Conservation (phyloP, 2,113 vertebrate species). For the Antigone vipio region DNA sequence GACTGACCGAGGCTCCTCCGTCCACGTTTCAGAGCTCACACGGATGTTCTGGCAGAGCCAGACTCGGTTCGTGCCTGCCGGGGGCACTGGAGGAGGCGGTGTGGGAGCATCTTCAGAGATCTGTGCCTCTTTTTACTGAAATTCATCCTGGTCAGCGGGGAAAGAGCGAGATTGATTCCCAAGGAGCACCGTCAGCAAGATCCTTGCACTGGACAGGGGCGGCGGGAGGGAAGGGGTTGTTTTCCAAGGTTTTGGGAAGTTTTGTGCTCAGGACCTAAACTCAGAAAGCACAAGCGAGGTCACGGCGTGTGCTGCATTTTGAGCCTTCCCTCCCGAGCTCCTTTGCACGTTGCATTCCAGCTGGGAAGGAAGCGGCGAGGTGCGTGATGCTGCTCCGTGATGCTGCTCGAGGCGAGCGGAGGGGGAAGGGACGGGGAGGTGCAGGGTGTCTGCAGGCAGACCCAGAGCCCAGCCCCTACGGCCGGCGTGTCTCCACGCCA, state of each 20-base stretch:
- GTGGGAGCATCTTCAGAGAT: background rate
- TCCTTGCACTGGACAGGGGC: background rate
- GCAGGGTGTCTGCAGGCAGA: background rate
- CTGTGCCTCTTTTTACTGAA: background rate
- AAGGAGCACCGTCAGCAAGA: background rate
- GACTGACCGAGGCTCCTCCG: background rate
- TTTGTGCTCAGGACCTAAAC: background rate
- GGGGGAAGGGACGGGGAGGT: too few relatives aligned
- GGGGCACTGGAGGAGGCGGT: background rate
- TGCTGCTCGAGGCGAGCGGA: background rate
- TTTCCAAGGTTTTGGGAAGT: background rate
- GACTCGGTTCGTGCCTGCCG: background rate
- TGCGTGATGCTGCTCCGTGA: background rate
- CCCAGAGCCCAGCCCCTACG: background rate
- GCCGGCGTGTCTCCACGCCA: too few relatives aligned
- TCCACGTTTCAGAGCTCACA: background rate
- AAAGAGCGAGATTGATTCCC: background rate
- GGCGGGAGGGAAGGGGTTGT: background rate
- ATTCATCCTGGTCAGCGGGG: too few relatives aligned
- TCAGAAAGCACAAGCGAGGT: background rate
- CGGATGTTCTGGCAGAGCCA: rapidly evolving
- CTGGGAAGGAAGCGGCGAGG: background rate
- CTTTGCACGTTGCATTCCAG: background rate
- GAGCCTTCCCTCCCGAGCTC: background rate
- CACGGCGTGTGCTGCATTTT: rapidly evolving